Conservation (phyloP, 2,113 vertebrate genomes). For the Grallaria varia region DNA sequence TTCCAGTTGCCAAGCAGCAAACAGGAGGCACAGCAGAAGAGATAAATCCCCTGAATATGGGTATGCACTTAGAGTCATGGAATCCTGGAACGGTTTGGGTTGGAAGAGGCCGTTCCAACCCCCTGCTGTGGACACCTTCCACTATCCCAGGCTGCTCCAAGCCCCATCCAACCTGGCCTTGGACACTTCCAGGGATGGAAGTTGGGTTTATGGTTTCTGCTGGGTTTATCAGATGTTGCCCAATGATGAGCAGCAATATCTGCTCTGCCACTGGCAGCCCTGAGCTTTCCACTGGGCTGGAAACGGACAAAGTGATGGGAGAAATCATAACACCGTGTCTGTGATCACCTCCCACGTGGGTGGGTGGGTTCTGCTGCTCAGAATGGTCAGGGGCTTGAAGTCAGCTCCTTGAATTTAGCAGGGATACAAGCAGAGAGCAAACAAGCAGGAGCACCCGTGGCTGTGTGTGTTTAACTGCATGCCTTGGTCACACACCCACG, state of each 20-base stretch:
- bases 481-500: neutral
- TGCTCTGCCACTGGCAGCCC: neutral
- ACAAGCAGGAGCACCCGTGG: neutral
- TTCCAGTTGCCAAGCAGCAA: conserved; percentile 27
- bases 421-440: neutral
- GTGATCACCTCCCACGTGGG: fast-evolving
- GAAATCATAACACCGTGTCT: neutral
- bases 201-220: neutral
- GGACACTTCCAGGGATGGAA: neutral
- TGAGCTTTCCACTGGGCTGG: neutral
- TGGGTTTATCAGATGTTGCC: neutral
- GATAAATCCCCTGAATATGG: neutral
- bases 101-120: neutral
- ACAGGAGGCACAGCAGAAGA: neutral
- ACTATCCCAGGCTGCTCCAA: neutral
- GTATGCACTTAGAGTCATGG: neutral
- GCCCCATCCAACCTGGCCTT: fast-evolving
- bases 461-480: neutral
- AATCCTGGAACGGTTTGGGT: neutral
- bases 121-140: neutral
- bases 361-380: neutral
- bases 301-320: fast-evolving
- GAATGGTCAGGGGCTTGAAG: neutral
- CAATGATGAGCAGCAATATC: neutral
- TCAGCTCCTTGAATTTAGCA: neutral